A percentile compares a stretch with the other conserved stretches of the same genome.
Evolutionary conservation across 2,888 invertebrate genomes (phyloP).

Genomic region (Tridacna crocea): DNA sequence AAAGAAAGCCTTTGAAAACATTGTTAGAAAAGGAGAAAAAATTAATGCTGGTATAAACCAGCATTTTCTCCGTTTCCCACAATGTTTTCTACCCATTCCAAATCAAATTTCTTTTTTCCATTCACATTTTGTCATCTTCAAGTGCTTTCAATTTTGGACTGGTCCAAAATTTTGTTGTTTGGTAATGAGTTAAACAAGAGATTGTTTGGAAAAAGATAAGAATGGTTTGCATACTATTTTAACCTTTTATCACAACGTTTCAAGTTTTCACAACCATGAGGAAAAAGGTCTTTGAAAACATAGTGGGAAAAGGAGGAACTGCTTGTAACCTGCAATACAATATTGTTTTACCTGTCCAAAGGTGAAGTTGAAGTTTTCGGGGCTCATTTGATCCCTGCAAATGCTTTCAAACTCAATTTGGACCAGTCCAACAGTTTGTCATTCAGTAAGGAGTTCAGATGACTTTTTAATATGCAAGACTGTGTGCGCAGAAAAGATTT

Average conservation of each 20-base stretch:
- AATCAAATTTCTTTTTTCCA: no score
- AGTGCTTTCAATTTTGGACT: no score
- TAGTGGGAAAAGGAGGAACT: conserved; percentile 1
- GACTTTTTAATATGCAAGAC: conserved; percentile 10
- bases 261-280: not conserved
- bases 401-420: not conserved
- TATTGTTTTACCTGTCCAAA: not conserved
- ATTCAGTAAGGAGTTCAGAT: not conserved
- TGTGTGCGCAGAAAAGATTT: conserved; percentile 10
- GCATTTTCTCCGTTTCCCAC: no score
- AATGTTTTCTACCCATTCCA: no score
- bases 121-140: no score
- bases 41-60: no score
- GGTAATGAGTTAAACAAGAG: no score
- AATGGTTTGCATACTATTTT: not conserved
- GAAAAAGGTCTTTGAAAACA: conserved; percentile 1
- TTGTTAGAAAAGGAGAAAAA: no score
- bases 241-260: not conserved
- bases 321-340: not conserved
- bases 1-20: no score
- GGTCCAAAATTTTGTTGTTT: no score
- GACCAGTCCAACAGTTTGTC: not conserved
- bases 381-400: not conserved
- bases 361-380: no score
- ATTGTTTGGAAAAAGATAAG: no score